Base-by-base conservation (phyloP, 2,888 invertebrate species). In the Cenopis cana region DNA sequence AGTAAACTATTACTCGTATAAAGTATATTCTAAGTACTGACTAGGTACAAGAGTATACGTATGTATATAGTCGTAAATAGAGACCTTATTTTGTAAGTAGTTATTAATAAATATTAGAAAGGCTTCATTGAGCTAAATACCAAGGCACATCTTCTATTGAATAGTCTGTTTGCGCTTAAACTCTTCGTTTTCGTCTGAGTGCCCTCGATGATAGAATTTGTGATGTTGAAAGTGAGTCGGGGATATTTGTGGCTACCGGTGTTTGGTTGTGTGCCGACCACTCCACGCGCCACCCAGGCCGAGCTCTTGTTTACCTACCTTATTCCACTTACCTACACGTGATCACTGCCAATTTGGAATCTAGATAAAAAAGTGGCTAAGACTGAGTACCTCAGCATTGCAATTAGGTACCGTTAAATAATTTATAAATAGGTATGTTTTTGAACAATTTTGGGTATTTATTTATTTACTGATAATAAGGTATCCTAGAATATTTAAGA, bases 211-310 rank as follows among this genome's bases (percentile, higher is more conserved):
- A 73, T 80, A 82, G 83, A 88, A 85, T 88, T 86, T 84, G 82
- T 83, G 84, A 82, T 83, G 86, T 85, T 83, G 82, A 84, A 87
- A 85, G 84, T 83, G 85, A 85, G 84, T 85, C 83, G 85, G 83
- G 81, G 86, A 84, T 90, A 88, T 91, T 90, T 91, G 87, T 85
- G 77, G 89, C 91, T 91, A 92, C 93, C 88, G 91, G 92, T 90
- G 90, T 90, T 90, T 83, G 80, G 74, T 88, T 93, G 92, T 93
- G 90, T 93, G 85, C 85, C 59, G 76, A 84, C 85, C 92, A 90
- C 93, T 92, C 81, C 81, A 90, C 78, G 76, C 79, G 83, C 91
- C 91, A 91, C 91, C 93, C 93, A 90, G 87, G 82, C 80, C 74
- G 78, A 14, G 41, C 60, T 41, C 67, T n/a, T 83, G 79, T 82